Base-by-base conservation (phyloP, 2,888 invertebrate genomes). In the Thymelicus sylvestris region DNA sequence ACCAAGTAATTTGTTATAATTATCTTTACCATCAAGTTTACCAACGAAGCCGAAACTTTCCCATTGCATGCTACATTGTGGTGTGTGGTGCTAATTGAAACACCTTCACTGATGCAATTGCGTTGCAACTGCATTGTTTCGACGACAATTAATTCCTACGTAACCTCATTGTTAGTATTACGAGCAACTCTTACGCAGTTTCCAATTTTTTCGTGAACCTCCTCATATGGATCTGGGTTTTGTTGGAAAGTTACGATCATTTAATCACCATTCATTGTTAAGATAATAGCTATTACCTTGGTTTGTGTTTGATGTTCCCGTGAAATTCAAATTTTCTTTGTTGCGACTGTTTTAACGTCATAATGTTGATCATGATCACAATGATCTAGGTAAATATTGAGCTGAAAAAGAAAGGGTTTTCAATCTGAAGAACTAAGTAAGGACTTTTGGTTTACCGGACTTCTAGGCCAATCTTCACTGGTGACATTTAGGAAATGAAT, bases 61-160 rank as follows among this genome's bases (percentile, higher is more conserved):
- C 63, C 63, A 69, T 63, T 10, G 44, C 12, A 38, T 38, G 44
- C 47, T n/a, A 19, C 67, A 44, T 62, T 62, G 67, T 55, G 38
- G 67, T 55, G 38, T 24, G 61, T 55, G 12, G 69, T 44, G 55
- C 65, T 70, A 70, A 70, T 65, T 65, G 57, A 55, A 70, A 70
- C 70, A 65, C 63, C 69, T 69, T 64, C 69, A 64, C 64, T 65
- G 61, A 61, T 61, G 64, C 64, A 70, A 68, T 52, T n/a, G 50
- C 48, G 24, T 64, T 69, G 69, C 69, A 69, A 69, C 59, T 50
- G 57, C 64, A 68, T 69, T 69, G 68, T 69, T 64, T 47, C 47
- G 19, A 48, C 57, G 57, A 63, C 63, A 62, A 69, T 69, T 69
- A 64, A 48, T 44, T 52, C 10, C 44, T 57, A 64, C 57, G 68